phyloP scores from a whole-genome alignment of 37 sponge, comb jelly and placozoan species.

The Eunapius fragilis region DNA sequence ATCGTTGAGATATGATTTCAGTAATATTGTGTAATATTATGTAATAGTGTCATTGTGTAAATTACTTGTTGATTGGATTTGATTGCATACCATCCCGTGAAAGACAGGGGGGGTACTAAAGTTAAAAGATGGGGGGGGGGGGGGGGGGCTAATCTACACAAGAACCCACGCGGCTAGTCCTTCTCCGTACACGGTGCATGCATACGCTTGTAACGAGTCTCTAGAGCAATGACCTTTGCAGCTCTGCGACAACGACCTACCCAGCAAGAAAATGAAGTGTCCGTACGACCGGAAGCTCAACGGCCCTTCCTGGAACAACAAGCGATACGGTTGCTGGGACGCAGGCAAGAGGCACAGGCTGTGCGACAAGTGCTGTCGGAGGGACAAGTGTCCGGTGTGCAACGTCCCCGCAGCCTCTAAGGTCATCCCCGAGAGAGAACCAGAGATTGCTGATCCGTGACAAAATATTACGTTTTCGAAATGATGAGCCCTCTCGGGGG shows the following conservation, averaged over 20 bases:
- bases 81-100: no score
- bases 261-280: not conserved
- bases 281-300: not conserved
- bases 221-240: not conserved
- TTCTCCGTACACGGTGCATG: no score
- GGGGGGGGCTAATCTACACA: no score
- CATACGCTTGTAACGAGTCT: no score
- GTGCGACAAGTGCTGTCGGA: not conserved
- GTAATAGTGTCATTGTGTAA: no score
- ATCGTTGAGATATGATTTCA: no score
- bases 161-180: no score
- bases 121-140: no score
- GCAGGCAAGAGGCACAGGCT: not conserved
- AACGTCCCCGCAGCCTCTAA: not conserved
- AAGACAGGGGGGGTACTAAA: no score
- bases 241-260: not conserved
- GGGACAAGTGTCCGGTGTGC: not conserved
- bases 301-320: not conserved
- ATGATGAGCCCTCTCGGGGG: not conserved
- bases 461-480: not conserved
- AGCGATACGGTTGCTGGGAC: not conserved
- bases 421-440: not conserved
- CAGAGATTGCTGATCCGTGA: not conserved
- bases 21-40: no score
- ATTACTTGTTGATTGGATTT: no score